These are phyloP conservation scores for Orientallactaga bullata DNA, from an alignment of 2,113 vertebrate genomes.

Conservation along the genomic window DNA sequence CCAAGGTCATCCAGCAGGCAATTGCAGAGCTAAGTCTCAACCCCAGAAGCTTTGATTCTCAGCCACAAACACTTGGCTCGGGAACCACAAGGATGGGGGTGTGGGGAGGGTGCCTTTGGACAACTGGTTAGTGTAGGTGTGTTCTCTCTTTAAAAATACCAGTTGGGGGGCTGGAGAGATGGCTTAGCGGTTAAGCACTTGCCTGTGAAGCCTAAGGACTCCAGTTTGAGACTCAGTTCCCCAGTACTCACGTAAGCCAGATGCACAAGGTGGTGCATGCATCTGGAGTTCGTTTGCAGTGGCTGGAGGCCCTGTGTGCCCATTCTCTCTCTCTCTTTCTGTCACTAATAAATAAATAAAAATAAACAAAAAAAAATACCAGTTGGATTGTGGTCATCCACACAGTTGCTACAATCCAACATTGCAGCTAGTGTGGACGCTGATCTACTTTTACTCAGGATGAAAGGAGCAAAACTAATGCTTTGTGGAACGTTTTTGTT, in stretches of 20 bases:
- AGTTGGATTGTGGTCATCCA: constrained; percentile 25
- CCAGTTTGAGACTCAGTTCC: too few species aligned
- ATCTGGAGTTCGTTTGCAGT: too few species aligned
- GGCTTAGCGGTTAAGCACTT: too few species aligned
- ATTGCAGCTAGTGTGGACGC: constrained; percentile 9
- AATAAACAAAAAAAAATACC: constrained; percentile 17
- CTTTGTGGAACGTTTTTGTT: not conserved
- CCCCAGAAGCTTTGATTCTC: not conserved
- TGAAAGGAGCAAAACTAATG: constrained; percentile 33
- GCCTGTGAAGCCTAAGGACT: too few species aligned
- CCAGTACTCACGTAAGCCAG: too few species aligned
- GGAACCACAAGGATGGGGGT: not conserved
- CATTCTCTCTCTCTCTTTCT: too few species aligned
- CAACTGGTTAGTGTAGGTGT: constrained; percentile 17
- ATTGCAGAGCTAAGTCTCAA: not conserved
- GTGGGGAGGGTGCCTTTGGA: not conserved
- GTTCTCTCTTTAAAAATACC: constrained; percentile 42
- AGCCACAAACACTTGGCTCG: constrained; percentile 9
- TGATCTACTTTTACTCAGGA: constrained; percentile 17
- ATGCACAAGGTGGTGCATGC: too few species aligned
- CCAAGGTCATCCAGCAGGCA: constrained; percentile 8
- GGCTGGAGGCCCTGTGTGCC: too few species aligned
- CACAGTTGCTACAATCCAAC: constrained; percentile 51
- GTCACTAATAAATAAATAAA: too few species aligned
- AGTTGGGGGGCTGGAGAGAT: not conserved